Evolutionary conservation across 2,888 invertebrate genomes (phyloP), one percentile per base, ranked within the genome.

Genomic region (Phengaris arion): DNA sequence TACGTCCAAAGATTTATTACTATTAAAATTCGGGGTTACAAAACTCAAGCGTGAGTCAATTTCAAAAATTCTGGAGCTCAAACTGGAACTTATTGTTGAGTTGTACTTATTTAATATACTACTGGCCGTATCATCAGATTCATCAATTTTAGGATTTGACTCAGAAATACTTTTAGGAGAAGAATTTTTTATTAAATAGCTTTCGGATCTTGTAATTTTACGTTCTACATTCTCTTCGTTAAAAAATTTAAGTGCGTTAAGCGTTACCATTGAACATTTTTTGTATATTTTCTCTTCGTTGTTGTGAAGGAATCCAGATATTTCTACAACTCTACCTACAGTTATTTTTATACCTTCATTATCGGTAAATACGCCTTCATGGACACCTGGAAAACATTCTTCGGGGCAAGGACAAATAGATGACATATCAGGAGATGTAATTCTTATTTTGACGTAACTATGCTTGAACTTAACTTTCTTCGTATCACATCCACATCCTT

Each of bases 401-500:
- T 88, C 81, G 15, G 89, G 89, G 77, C 89, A 89, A 5, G 86
- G 83, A 69, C 89, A 89, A 22, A 89, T 76, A 0, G 88, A 86
- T 5, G 89, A 88, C 80, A 89, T 86, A 74, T 90, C 89, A 10
- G 90, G 90, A 15, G 89, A 89, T 8, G 89, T 89, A 0, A 90
- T 89, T 82, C 84, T 83, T 77, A 90, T 90, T 81, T 89, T 89
- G 0, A 90, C 85, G 57, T 89, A 90, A 79, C 90, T 90, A 57
- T 90, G 88, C 79, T 89, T 90, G 79, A 90, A 90, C 82, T 85
- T 83, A 68, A 90, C 89, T 85, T 89, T 90, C 78, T 89, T 90
- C 78, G 85, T 88, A 76, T 89, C 88, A 80, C 89, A 89, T 5
- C 89, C 90, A 79, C 90, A 90, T 35, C 82, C 88, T 72, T 85